Evolutionary conservation across 2,113 vertebrate genomes (phyloP).

Genomic region (Dipodomys stephensi): DNA sequence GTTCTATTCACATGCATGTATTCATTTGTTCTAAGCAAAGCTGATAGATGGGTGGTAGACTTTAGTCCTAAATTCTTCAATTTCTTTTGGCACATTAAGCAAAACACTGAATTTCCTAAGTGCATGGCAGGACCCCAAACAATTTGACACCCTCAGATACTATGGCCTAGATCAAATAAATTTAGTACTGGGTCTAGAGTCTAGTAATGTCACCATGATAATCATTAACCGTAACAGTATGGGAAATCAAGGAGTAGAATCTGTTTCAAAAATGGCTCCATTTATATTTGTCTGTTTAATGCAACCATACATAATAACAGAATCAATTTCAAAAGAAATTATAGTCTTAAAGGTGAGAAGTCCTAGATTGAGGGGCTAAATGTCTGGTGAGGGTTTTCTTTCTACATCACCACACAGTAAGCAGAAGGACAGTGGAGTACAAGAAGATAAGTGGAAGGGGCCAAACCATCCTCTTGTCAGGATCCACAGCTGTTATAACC

Average conservation of each 20-base stretch:
- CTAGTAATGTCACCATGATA: not conserved
- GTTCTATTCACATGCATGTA: not conserved
- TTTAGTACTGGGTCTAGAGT: not conserved
- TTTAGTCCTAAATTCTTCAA: not conserved
- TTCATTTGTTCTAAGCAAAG: not conserved
- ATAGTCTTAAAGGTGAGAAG: no score
- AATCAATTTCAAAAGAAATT: not conserved
- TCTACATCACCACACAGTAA: not conserved
- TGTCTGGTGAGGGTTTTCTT: not conserved
- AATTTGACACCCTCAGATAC: not conserved
- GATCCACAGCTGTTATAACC: not conserved
- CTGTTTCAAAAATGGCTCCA: not conserved
- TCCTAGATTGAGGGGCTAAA: not conserved
- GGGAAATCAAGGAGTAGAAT: not conserved
- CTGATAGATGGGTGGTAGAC: not conserved
- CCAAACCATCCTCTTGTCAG: not conserved
- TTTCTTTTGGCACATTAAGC: slow-evolving; percentile 15
- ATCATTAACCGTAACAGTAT: not conserved
- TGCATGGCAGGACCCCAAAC: not conserved
- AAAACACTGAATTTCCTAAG: not conserved
- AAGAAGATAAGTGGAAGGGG: not conserved
- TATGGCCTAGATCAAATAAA: not conserved
- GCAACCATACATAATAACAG: not conserved
- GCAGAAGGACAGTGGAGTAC: not conserved
- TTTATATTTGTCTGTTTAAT: not conserved